These are phyloP conservation scores for Aphis craccivora DNA, from an alignment of 1,140 invertebrate genomes.

Conservation along the genomic window DNA sequence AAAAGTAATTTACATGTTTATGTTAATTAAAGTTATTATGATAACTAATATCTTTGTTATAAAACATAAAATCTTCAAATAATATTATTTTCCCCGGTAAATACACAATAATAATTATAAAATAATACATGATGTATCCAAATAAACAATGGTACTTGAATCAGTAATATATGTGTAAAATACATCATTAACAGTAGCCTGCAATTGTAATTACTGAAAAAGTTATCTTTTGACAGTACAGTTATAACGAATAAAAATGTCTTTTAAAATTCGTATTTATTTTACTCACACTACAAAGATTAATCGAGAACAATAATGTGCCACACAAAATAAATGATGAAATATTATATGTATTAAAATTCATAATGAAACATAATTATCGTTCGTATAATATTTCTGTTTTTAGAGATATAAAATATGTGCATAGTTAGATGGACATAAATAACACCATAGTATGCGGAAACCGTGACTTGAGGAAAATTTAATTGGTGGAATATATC, in stretches of 20 bases:
- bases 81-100: no score
- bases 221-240: neutral
- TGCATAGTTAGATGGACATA: neutral
- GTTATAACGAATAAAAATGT: neutral
- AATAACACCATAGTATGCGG: neutral
- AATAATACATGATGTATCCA: neutral
- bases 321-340: neutral
- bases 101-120: no score
- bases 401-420: conserved; percentile 20
- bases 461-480: neutral
- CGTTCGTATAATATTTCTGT: conserved; percentile 13
- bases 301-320: neutral
- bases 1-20: no score
- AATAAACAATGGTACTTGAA: neutral
- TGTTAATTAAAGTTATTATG: no score
- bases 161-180: neutral
- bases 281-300: neutral
- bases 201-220: neutral
- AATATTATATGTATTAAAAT: neutral
- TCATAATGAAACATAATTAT: conserved; percentile 6
- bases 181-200: neutral
- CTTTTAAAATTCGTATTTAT: neutral
- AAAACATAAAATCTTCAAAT: no score
- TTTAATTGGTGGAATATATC: neutral
- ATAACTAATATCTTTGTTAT: no score